Percentiles rank a stretch among this genome's conserved stretches.
Evolutionary conservation across 2,888 invertebrate genomes (phyloP).

Genomic region (Drosophila colorata): DNA sequence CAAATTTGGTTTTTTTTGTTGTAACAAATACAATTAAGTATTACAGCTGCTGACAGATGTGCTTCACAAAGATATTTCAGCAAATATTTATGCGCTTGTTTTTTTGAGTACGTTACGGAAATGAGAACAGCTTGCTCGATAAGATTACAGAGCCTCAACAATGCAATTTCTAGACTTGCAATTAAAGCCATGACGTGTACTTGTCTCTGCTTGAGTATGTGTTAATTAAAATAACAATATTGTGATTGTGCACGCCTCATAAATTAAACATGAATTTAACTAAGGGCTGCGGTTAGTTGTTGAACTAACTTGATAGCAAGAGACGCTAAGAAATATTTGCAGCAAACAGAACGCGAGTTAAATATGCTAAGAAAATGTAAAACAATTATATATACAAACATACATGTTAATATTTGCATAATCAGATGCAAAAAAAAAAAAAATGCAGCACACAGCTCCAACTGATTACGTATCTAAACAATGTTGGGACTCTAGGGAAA

Average conservation of each 20-base stretch:
- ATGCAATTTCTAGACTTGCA: conserved; percentile 20
- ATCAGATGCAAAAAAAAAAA: conserved; percentile 7
- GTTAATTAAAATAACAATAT: conserved; percentile 42
- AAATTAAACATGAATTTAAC: conserved; percentile 40
- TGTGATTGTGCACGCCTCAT: conserved; percentile 24
- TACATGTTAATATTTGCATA: conserved; percentile 32
- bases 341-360: conserved; percentile 27
- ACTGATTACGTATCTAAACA: conserved; percentile 6
- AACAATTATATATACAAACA: background rate
- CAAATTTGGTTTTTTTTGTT: conserved; percentile 23
- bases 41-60: conserved; percentile 37
- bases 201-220: conserved; percentile 11
- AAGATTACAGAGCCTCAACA: conserved; percentile 38
- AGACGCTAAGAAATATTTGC: conserved; percentile 29
- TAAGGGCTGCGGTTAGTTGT: conserved; percentile 29
- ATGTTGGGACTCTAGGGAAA: conserved; percentile 22
- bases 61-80: conserved; percentile 32
- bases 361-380: conserved; percentile 26
- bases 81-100: conserved; percentile 44
- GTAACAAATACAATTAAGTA: conserved; percentile 13
- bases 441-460: conserved; percentile 12
- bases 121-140: conserved; percentile 36
- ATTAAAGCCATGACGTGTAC: conserved; percentile 10
- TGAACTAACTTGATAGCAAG: background rate
- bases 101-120: conserved; percentile 41